phyloP scores from a whole-genome alignment of 2,797 vertebrate species.

The Triplophysa bombifrons region DNA sequence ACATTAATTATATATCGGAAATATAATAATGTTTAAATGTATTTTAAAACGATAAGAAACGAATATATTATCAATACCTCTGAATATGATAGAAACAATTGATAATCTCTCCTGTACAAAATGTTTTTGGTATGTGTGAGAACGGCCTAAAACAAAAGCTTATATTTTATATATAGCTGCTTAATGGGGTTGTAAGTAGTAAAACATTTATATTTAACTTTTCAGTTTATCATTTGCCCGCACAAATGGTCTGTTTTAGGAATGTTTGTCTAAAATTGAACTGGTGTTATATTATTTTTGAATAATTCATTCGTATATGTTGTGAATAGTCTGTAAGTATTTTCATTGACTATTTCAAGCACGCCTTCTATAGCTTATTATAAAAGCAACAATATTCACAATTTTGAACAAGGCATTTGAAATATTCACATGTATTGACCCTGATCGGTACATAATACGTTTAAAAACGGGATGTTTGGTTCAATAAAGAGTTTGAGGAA shows the following conservation, averaged over 20 bases:
- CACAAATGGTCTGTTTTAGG: background rate
- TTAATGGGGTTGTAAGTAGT: background rate
- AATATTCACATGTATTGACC: background rate
- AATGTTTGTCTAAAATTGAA: background rate
- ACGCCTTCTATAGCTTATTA: background rate
- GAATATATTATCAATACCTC: background rate
- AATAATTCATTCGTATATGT: background rate
- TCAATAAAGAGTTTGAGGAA: constrained; percentile 47
- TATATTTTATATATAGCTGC: background rate
- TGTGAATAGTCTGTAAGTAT: background rate
- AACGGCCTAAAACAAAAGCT: background rate
- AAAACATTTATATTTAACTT: background rate
- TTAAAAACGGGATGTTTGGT: constrained; percentile 49
- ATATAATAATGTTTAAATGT: background rate
- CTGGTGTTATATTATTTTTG: background rate
- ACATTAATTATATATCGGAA: background rate
- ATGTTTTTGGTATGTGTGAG: background rate
- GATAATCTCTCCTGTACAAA: background rate
- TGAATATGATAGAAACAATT: background rate
- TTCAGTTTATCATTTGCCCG: background rate
- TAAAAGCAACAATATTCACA: background rate
- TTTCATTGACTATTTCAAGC: background rate
- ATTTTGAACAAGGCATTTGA: background rate
- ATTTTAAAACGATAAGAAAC: background rate
- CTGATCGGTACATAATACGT: background rate